Evolutionary conservation across 2,113 vertebrate species (phyloP).

Genomic region (Raja brachyura): DNA sequence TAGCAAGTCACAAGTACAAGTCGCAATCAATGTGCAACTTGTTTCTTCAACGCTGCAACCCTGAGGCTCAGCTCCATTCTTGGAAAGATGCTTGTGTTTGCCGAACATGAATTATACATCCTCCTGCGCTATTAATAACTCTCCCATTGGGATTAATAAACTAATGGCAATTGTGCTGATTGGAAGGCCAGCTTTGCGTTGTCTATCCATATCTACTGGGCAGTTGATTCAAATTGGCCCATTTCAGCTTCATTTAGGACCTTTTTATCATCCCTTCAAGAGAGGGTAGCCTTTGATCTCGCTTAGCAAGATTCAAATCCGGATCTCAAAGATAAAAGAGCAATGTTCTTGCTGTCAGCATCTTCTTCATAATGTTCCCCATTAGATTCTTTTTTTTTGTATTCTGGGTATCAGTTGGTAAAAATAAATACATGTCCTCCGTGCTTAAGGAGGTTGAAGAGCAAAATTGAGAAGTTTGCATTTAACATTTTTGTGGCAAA

Average conservation of each 20-base stretch:
- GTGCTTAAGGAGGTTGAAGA: background rate
- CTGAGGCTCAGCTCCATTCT: background rate
- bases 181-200: background rate
- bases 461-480: background rate
- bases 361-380: background rate
- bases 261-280: background rate
- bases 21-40: too few species aligned
- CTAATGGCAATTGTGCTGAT: background rate
- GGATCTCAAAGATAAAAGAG: slow-evolving; percentile 9
- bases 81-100: background rate
- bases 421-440: background rate
- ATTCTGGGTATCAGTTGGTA: background rate
- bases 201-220: background rate
- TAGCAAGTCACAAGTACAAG: too few species aligned
- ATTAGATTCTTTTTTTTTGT: background rate
- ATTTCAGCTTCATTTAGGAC: background rate
- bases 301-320: background rate
- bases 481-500: background rate
- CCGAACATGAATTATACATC: background rate
- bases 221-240: slow-evolving; percentile 8
- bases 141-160: background rate
- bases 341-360: background rate
- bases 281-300: background rate
- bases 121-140: background rate
- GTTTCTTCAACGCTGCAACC: background rate